A percentile compares a stretch with the other conserved stretches of the same genome.
These are phyloP conservation scores for Catharus minimus DNA, from an alignment of 2,113 vertebrate genomes.

Conservation along the genomic window DNA sequence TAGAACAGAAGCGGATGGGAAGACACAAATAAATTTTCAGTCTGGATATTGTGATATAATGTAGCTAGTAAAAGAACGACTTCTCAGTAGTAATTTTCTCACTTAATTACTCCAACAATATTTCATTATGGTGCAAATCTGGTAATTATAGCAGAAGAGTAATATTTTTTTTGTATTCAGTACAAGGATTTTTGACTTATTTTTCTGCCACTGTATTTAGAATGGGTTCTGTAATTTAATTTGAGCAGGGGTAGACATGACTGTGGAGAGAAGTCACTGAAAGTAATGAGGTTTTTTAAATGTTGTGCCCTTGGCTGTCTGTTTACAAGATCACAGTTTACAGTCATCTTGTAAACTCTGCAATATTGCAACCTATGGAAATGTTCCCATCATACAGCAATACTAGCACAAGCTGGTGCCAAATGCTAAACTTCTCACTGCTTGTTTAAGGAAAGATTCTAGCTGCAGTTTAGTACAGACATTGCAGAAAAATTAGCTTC, in stretches of 20 bases:
- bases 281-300: not conserved
- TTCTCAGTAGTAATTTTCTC: not conserved
- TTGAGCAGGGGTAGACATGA: rapidly evolving
- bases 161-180: not conserved
- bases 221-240: not conserved
- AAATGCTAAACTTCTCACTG: not conserved
- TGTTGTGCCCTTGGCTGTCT: not conserved
- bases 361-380: not conserved
- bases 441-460: not conserved
- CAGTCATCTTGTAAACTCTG: not conserved
- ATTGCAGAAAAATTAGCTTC: not conserved
- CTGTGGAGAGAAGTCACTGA: not conserved
- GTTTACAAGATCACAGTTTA: not conserved
- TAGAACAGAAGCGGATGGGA: not conserved
- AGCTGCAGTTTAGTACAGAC: not conserved
- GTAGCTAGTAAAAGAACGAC: not conserved
- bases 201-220: not conserved
- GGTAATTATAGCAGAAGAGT: not conserved
- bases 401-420: not conserved
- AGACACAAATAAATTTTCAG: not conserved
- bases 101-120: not conserved
- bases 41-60: not conserved
- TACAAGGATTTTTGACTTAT: not conserved
- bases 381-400: not conserved
- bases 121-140: not conserved